These are phyloP conservation scores for Microctenopoma steveboyesi DNA, from an alignment of 2,797 vertebrate genomes.

Conservation along the genomic window DNA sequence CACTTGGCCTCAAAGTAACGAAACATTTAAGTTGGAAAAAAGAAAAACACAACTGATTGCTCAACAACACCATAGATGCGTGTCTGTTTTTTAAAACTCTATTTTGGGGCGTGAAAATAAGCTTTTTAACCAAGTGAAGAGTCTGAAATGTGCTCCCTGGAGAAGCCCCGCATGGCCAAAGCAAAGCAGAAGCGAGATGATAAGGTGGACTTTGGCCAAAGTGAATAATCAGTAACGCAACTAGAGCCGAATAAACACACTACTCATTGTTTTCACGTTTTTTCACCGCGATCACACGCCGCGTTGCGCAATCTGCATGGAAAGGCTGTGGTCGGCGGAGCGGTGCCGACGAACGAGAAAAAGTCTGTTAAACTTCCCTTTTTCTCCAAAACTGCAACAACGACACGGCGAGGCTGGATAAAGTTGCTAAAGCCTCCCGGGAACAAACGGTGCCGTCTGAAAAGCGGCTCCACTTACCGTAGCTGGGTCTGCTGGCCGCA, in stretches of 20 bases:
- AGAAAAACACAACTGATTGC: conserved; percentile 2
- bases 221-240: background rate
- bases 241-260: background rate
- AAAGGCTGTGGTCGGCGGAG: conserved; percentile 32
- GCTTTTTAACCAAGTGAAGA: background rate
- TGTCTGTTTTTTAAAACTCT: background rate
- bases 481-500: conserved; percentile 69
- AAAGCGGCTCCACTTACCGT: conserved; percentile 73
- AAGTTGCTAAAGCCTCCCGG: conserved; percentile 25
- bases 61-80: background rate
- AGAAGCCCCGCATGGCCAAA: conserved; percentile 63
- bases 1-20: conserved; percentile 49
- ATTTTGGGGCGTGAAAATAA: conserved; percentile 23
- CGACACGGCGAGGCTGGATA: conserved; percentile 2
- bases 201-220: conserved; percentile 23
- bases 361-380: conserved; percentile 51
- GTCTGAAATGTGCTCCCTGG: conserved; percentile 48
- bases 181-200: conserved; percentile 18
- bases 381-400: conserved; percentile 7
- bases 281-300: conserved; percentile 47
- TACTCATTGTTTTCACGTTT: conserved; percentile 39
- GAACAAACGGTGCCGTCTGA: conserved; percentile 35
- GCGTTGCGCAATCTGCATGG: conserved; percentile 71
- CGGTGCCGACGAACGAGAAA: conserved; percentile 32
- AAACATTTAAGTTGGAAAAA: conserved; percentile 41